A percentile compares a stretch with the other conserved stretches of the same genome.
Conservation (phyloP, 2,888 invertebrate species). For the Melanargia galathea region DNA sequence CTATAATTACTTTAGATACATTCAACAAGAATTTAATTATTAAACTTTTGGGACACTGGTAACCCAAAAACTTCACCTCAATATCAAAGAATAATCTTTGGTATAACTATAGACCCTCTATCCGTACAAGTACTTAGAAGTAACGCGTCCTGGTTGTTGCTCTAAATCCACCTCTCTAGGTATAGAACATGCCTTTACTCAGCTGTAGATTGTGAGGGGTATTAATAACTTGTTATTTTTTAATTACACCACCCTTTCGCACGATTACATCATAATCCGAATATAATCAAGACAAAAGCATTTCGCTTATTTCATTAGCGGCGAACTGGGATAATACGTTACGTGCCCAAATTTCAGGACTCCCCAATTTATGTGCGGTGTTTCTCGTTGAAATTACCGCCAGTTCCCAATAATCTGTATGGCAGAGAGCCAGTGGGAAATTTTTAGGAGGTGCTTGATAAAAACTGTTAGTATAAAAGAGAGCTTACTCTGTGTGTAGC, state of each 20-base stretch:
- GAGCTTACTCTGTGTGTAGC: too few relatives aligned
- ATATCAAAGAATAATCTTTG: neutral
- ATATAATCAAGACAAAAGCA: conserved; percentile 42
- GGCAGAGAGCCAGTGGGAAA: neutral
- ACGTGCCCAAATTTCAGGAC: conserved; percentile 50
- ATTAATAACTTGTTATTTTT: conserved; percentile 11
- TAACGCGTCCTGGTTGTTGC: neutral
- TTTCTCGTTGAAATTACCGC: conserved; percentile 40
- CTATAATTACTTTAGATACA: too few relatives aligned
- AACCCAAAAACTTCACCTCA: neutral
- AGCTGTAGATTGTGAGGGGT: neutral
- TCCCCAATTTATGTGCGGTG: conserved; percentile 50
- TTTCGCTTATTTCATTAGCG: conserved; percentile 52
- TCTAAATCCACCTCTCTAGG: neutral
- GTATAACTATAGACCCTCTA: neutral
- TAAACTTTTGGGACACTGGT: neutral
- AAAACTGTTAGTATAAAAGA: neutral
- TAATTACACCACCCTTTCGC: conserved; percentile 7
- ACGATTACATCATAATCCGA: conserved; percentile 24
- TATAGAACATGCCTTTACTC: neutral
- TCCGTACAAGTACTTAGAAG: neutral
- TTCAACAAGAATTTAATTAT: neutral
- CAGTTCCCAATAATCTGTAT: conserved; percentile 19
- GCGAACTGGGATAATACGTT: conserved; percentile 44
- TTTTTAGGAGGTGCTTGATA: neutral